Conservation (phyloP, 2,113 vertebrate species). For the Penelope pileata region DNA sequence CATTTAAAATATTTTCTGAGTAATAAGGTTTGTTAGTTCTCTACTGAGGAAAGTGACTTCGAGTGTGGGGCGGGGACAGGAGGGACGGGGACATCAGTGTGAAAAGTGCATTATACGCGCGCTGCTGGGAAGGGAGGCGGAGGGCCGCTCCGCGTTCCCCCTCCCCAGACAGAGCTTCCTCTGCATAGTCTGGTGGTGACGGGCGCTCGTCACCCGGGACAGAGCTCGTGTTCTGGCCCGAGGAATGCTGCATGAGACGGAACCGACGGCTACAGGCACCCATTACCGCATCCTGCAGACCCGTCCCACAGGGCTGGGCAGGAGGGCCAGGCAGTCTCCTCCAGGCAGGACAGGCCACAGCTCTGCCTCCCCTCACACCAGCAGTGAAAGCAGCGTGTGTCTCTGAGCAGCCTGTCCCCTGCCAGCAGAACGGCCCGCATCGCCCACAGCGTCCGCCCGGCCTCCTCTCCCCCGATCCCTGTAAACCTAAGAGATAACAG, state of each 20-base stretch:
- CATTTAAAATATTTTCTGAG: conserved; percentile 59
- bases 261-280: conserved; percentile 53
- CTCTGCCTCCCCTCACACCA: conserved; percentile 42
- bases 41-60: conserved; percentile 53
- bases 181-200: conserved; percentile 77
- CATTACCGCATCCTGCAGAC: conserved; percentile 65
- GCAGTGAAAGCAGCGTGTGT: conserved; percentile 3
- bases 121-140: conserved; percentile 67
- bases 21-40: conserved; percentile 65
- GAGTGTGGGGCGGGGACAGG: not conserved
- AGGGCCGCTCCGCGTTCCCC: conserved; percentile 43
- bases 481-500: conserved; percentile 1
- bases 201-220: conserved; percentile 25
- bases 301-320: not conserved
- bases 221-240: not conserved
- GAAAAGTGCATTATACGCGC: conserved; percentile 78
- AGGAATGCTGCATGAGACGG: conserved; percentile 22
- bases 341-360: conserved; percentile 32
- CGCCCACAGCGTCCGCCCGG: not conserved
- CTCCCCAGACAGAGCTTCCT: conserved; percentile 70
- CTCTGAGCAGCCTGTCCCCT: conserved; percentile 22
- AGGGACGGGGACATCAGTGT: conserved; percentile 59
- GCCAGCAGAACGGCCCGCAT: not conserved
- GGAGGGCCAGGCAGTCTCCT: not conserved
- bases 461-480: not conserved